phyloP scores from a whole-genome alignment of 1,140 invertebrate species.

The Aphaenogaster floridana region DNA sequence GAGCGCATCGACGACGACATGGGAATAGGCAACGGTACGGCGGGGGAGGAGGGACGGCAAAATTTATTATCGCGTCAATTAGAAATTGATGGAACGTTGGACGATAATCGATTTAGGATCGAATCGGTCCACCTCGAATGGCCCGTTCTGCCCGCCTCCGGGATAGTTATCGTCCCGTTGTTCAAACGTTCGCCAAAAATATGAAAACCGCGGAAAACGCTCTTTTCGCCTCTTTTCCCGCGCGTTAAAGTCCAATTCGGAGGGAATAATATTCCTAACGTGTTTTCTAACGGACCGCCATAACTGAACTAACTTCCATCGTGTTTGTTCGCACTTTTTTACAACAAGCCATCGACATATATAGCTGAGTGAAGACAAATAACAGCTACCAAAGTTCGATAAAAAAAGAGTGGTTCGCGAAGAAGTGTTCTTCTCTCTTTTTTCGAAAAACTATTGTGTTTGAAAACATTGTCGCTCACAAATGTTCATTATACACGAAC shows the following conservation, averaged over 20 bases:
- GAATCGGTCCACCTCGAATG: conserved; percentile 64
- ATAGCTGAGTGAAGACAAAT: conserved; percentile 11
- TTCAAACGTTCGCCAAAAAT: conserved; percentile 46
- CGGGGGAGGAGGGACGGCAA: conserved; percentile 59
- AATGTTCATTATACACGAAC: neutral
- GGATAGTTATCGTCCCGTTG: conserved; percentile 37
- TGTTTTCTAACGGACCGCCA: conserved; percentile 37
- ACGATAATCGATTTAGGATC: conserved; percentile 83
- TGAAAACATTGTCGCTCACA: neutral
- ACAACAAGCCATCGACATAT: neutral
- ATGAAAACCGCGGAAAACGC: conserved; percentile 14
- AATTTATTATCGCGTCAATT: conserved; percentile 84
- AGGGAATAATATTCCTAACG: conserved; percentile 54
- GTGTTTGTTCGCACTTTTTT: conserved; percentile 38
- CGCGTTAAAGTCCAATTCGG: conserved; percentile 52
- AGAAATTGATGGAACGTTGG: conserved; percentile 83
- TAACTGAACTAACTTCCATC: conserved; percentile 40
- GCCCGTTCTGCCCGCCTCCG: neutral
- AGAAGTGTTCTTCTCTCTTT: neutral
- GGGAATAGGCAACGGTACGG: conserved; percentile 65
- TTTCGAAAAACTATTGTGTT: neutral
- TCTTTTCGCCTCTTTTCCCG: neutral
- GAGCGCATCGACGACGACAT: conserved; percentile 47
- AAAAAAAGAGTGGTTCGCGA: neutral
- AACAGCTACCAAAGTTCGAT: conserved; percentile 25